Evolutionary conservation across 2,113 vertebrate genomes (phyloP).

Genomic region (Progne subis): DNA sequence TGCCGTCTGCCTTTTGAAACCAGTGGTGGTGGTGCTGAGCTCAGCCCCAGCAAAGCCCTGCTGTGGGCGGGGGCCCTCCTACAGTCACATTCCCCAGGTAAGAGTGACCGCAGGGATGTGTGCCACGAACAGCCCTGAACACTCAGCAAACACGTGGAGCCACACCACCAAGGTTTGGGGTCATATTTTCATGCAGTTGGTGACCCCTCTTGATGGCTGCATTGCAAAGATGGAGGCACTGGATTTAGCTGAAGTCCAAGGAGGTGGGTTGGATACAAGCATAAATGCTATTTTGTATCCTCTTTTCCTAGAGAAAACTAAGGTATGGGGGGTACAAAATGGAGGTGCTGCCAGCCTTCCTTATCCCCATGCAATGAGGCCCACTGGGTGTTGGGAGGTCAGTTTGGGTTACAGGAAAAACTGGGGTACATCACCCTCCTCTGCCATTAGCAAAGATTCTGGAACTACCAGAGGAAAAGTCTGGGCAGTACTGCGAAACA

Average conservation of each 20-base stretch:
- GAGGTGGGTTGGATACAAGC: accelerated
- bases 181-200: not conserved
- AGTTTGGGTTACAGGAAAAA: accelerated
- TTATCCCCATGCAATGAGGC: not conserved
- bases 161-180: not conserved
- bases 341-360: not conserved
- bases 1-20: not conserved
- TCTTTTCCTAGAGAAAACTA: not conserved
- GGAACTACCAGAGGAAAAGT: not conserved
- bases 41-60: not conserved
- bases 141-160: not conserved
- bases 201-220: not conserved
- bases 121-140: accelerated
- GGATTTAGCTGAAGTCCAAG: not conserved
- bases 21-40: not conserved
- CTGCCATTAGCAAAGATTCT: not conserved
- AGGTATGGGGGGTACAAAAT: not conserved
- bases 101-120: not conserved
- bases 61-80: not conserved
- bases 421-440: not conserved
- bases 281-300: not conserved
- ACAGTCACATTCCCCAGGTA: not conserved
- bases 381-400: not conserved
- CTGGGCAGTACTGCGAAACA: not conserved
- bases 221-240: not conserved